Conservation (phyloP, 2,113 vertebrate genomes). For the Rhadina sibilatrix region DNA sequence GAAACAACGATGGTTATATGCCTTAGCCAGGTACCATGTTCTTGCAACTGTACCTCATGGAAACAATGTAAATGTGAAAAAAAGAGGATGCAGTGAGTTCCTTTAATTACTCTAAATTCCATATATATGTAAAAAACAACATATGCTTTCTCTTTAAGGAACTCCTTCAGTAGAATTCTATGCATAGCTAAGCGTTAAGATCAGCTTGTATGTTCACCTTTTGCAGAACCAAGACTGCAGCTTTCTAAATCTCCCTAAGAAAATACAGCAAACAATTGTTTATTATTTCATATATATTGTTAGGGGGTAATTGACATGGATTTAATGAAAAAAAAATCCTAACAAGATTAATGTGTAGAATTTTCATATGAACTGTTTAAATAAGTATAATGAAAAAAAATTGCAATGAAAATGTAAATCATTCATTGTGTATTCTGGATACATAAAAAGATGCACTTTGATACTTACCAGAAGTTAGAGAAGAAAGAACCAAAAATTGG, state of each 20-base stretch:
- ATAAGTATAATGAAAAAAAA: not conserved
- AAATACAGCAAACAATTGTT: not conserved
- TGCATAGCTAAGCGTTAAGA: not conserved
- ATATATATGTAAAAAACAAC: not conserved
- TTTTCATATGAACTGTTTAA: not conserved
- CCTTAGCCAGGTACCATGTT: not conserved
- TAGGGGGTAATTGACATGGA: not conserved
- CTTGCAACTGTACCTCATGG: not conserved
- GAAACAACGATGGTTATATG: not conserved
- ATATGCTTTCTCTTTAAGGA: not conserved
- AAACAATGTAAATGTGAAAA: not conserved
- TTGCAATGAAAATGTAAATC: not conserved
- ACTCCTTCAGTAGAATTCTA: not conserved
- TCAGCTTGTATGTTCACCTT: not conserved
- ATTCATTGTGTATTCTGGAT: not conserved
- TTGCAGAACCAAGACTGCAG: not conserved
- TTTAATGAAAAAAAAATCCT: not conserved
- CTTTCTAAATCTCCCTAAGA: not conserved
- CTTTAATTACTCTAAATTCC: not conserved
- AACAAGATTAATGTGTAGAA: not conserved
- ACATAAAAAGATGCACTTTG: not conserved
- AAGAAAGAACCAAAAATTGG: not conserved
- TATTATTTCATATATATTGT: not conserved
- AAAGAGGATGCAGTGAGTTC: fast-evolving
- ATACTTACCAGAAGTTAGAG: not conserved